These are phyloP conservation scores for Melanerpes aurifrons DNA, from an alignment of 2,113 vertebrate species.

Conservation along the genomic window DNA sequence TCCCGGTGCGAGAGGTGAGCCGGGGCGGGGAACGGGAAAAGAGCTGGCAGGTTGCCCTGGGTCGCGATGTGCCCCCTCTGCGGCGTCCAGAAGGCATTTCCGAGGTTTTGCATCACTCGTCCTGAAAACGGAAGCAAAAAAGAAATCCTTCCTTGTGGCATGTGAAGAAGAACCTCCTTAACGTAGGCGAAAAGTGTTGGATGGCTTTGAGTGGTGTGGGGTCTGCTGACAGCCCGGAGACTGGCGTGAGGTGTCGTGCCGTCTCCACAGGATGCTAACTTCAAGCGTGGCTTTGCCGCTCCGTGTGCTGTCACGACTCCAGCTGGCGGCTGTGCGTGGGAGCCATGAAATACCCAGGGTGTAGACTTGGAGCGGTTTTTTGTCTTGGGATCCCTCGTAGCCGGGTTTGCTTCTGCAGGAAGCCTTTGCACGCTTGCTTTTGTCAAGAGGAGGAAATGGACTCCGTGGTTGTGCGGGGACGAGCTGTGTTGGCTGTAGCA, in stretches of 20 bases:
- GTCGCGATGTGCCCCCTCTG: accelerated
- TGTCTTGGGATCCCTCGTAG: neutral
- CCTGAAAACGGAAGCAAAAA: accelerated
- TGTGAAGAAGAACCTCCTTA: accelerated
- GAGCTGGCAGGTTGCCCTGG: neutral
- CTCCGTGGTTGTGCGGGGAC: neutral
- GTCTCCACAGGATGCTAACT: accelerated
- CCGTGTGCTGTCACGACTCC: accelerated
- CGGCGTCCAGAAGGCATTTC: no score
- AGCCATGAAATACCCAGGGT: accelerated
- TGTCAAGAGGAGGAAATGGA: accelerated
- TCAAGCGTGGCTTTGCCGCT: neutral
- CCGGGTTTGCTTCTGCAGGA: neutral
- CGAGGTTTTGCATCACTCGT: neutral
- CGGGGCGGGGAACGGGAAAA: neutral
- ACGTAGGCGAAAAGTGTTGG: neutral
- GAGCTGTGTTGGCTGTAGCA: accelerated
- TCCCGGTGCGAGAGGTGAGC: neutral
- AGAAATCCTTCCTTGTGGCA: neutral
- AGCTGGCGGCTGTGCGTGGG: neutral
- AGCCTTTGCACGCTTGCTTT: accelerated
- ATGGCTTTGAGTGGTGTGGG: accelerated
- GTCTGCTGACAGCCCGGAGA: neutral
- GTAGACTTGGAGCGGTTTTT: neutral
- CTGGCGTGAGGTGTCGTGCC: neutral